Conservation (phyloP, 2,797 vertebrate species). For the Sus cebifrons region DNA sequence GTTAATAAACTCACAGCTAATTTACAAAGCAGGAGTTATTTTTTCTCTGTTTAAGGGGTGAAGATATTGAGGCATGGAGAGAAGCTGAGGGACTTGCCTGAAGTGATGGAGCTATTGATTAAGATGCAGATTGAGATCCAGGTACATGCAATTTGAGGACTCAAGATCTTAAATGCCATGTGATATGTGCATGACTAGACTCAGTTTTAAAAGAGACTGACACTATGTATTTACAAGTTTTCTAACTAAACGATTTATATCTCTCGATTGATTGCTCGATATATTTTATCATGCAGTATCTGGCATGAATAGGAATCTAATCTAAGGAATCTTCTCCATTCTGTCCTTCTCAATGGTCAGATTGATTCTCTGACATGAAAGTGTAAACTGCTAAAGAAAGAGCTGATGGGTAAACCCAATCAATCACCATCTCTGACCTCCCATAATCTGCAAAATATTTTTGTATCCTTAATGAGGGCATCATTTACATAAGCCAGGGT, state of each 20-base stretch:
- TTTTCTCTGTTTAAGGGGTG: not conserved
- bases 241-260: no score
- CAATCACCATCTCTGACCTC: slow-evolving; percentile 80
- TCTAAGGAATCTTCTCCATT: not conserved
- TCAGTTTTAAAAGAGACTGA: not conserved
- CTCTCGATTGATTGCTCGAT: not conserved
- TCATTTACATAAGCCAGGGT: slow-evolving; percentile 83
- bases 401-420: slow-evolving; percentile 68
- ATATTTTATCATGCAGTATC: not conserved
- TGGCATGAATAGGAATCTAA: not conserved
- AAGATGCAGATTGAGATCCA: not conserved
- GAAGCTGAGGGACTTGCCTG: not conserved
- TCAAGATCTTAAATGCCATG: not conserved
- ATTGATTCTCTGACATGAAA: not conserved
- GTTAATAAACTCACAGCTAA: not conserved
- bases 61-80: not conserved
- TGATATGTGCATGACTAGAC: not conserved
- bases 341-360: not conserved
- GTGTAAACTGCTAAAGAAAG: slow-evolving; percentile 53
- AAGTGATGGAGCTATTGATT: not conserved
- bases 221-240: not conserved
- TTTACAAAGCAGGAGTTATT: not conserved
- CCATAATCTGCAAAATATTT: slow-evolving; percentile 83
- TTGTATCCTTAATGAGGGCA: slow-evolving; percentile 83
- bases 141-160: not conserved